Evolutionary conservation across 2,797 vertebrate genomes (phyloP), one percentile per base, ranked within the genome.

Genomic region (Rhadinocentrus ornatus): DNA sequence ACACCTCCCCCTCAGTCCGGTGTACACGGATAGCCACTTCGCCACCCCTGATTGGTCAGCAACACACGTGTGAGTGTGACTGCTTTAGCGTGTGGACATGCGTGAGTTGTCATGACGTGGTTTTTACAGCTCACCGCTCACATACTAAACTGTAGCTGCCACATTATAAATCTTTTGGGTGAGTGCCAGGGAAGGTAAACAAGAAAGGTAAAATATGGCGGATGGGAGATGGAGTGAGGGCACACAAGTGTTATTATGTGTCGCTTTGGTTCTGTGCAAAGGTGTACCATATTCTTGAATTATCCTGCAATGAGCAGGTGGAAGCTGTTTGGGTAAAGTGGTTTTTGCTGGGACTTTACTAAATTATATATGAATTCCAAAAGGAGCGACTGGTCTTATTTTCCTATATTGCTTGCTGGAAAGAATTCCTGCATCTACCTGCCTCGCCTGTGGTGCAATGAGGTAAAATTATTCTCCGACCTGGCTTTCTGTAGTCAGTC

Each of bases 351-450:
- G 60, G 46, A 67, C 63, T 69, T 58, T 56, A 77, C 62, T 18
- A 27, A 68, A 63, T 57, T 70, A 61, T 62, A 77, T 66, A 54
- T 46, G 69, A 35, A 81, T 63, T 82, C 70, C 71, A 76, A 52
- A 54, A 64, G 48, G 76, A 81, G 55, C 24, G 34, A 53, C 71
- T 68, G 75, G 22, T 22, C 85, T 67, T 73, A 62, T 89, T 90
- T 88, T 89, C 77, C 79, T 64, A 92, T 91, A 88, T 91, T 87
- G 87, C 92, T 81, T 76, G 78, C 86, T 92, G 96, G 95, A 96
- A 96, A 96, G 92, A 94, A 94, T 93, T 93, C 89, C 92, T 91
- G 57, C 92, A 92, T 95, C 95, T 96, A 96, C 95, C 94, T 96
- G 90, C 84, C 81, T 87, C 62, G 93, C 91, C 94, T 93, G 66